A percentile compares a stretch with the other conserved stretches of the same genome.
phyloP scores from a whole-genome alignment of 2,113 vertebrate species.

The Aspidoscelis tigris region DNA sequence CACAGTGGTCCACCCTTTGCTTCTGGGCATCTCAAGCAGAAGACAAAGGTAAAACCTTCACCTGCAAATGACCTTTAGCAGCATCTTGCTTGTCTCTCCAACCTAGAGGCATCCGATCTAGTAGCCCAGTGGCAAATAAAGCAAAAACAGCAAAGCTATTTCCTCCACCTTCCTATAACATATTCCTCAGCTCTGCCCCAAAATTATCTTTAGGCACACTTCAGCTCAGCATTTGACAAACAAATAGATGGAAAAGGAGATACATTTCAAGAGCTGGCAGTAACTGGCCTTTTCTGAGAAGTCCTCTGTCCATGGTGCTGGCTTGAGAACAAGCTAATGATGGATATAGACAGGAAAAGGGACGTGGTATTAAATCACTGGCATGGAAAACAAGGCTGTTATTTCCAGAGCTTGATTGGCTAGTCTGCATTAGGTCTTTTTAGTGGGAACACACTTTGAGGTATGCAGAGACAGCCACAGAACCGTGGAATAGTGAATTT shows the following conservation, averaged over 20 bases:
- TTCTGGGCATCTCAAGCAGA: too few relatives aligned
- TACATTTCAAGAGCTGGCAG: background rate
- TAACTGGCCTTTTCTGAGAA: background rate
- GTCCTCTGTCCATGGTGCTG: slow-evolving; percentile 40
- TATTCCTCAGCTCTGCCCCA: background rate
- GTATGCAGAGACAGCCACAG: background rate
- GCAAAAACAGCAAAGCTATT: background rate
- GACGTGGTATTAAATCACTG: background rate
- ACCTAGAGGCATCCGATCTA: too few relatives aligned
- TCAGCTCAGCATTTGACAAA: background rate
- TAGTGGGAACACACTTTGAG: background rate
- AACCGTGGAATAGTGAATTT: background rate
- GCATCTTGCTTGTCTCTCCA: too few relatives aligned
- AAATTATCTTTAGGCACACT: rapidly evolving
- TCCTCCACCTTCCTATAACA: too few relatives aligned
- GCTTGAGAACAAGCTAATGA: background rate
- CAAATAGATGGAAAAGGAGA: background rate
- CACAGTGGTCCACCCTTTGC: too few relatives aligned
- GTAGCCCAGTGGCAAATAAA: background rate
- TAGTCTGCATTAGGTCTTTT: too few relatives aligned
- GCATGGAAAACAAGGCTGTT: background rate
- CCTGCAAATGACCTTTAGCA: too few relatives aligned
- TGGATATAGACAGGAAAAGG: background rate
- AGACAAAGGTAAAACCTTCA: too few relatives aligned
- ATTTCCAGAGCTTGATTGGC: background rate